phyloP scores from a whole-genome alignment of 2,113 vertebrate genomes.

The Myotis brandtii region DNA sequence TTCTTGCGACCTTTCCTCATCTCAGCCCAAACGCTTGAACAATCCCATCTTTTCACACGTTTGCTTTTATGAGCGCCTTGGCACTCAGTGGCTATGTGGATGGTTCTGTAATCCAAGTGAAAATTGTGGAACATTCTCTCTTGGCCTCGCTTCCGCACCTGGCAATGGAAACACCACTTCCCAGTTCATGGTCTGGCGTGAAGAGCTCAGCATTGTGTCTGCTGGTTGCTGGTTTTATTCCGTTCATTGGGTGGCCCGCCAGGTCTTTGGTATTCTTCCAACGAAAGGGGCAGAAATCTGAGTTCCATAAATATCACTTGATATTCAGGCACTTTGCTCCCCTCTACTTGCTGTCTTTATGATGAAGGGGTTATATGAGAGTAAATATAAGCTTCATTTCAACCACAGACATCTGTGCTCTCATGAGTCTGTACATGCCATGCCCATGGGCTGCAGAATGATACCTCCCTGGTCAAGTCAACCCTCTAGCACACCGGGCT shows the following conservation, averaged over 20 bases:
- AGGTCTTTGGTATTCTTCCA: slow-evolving; percentile 17
- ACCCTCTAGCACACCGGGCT: neutral
- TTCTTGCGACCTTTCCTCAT: neutral
- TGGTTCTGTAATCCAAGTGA: neutral
- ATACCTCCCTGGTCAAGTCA: neutral
- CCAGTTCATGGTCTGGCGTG: neutral
- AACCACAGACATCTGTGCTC: neutral
- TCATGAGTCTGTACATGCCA: neutral
- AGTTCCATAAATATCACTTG: neutral
- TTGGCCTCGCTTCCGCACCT: neutral
- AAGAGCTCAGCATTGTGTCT: neutral
- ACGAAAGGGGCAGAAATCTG: neutral
- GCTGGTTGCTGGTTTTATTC: neutral
- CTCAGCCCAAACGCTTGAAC: neutral
- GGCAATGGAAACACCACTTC: neutral
- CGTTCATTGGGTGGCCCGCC: neutral
- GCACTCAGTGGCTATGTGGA: neutral
- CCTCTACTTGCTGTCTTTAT: neutral
- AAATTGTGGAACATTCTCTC: neutral
- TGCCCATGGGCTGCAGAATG: neutral
- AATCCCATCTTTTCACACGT: neutral
- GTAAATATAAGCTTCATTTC: neutral
- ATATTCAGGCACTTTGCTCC: neutral
- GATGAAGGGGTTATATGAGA: neutral
- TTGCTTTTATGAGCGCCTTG: neutral